Conservation (phyloP, 2,888 invertebrate species). For the Xestia rhomboidea region DNA sequence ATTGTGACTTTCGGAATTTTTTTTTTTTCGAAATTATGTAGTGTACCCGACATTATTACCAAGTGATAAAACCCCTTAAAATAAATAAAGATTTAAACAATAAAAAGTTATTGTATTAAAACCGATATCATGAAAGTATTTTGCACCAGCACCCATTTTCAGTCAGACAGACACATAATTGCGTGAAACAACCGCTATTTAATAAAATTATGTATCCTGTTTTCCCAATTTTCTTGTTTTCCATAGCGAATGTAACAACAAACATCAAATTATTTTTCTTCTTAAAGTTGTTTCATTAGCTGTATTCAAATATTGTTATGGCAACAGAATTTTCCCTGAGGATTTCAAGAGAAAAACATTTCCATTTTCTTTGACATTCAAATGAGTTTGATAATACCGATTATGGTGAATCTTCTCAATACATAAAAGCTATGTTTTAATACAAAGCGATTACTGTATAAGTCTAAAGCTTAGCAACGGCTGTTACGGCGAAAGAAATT, state of each 20-base stretch:
- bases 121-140: neutral
- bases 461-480: constrained; percentile 76
- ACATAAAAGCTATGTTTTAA: constrained; percentile 13
- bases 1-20: too few relatives aligned
- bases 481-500: constrained; percentile 82
- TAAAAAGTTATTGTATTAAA: too few relatives aligned
- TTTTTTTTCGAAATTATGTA: too few relatives aligned
- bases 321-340: constrained; percentile 17
- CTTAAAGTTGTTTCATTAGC: constrained; percentile 36
- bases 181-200: neutral
- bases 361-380: constrained; percentile 10
- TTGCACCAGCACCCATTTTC: constrained; percentile 6
- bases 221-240: constrained; percentile 33
- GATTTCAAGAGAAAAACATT: constrained; percentile 28
- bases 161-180: neutral
- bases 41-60: too few relatives aligned
- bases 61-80: too few relatives aligned
- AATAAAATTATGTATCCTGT: constrained; percentile 3
- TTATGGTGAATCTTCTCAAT: constrained; percentile 2
- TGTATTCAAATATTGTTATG: constrained; percentile 15
- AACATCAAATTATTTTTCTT: constrained; percentile 13
- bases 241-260: constrained; percentile 3
- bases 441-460: constrained; percentile 51
- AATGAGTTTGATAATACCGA: neutral
- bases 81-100: too few relatives aligned